A percentile compares a stretch with the other conserved stretches of the same genome.
Evolutionary conservation across 2,797 vertebrate genomes (phyloP).

Genomic region (Acanthurus leucopareius): DNA sequence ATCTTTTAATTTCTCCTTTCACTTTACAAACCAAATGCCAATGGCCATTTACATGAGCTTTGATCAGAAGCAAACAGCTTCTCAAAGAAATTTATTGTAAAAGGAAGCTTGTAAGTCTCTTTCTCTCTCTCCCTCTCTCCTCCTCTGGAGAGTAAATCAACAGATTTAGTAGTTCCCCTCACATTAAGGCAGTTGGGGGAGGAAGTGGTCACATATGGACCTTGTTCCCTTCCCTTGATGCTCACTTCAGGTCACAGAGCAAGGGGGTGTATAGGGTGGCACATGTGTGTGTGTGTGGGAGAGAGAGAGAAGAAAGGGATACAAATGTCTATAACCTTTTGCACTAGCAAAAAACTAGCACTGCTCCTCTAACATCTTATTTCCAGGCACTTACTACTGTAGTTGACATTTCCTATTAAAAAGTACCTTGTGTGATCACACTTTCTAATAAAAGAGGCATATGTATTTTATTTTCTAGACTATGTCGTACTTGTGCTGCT

Average conservation of each 20-base stretch:
- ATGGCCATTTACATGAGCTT: conserved; percentile 4
- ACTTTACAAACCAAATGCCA: conserved; percentile 8
- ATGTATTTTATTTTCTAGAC: neutral
- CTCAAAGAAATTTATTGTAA: conserved; percentile 27
- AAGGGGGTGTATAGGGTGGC: conserved; percentile 32
- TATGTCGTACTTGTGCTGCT: neutral
- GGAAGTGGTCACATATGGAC: conserved; percentile 82
- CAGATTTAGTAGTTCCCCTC: conserved; percentile 56
- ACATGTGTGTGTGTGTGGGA: conserved; percentile 26
- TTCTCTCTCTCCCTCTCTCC: conserved; percentile 11
- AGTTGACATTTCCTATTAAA: neutral
- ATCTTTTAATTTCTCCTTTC: neutral
- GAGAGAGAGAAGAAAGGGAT: neutral
- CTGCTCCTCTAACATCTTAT: conserved; percentile 13
- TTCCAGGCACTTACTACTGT: conserved; percentile 7
- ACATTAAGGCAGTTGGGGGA: conserved; percentile 53
- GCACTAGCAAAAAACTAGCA: conserved; percentile 10
- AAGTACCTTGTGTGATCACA: conserved; percentile 1
- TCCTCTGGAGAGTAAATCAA: conserved; percentile 57
- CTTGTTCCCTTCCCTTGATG: conserved; percentile 76
- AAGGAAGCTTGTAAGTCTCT: conserved; percentile 39
- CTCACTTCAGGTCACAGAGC: conserved; percentile 56
- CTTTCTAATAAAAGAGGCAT: neutral
- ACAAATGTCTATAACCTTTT: conserved; percentile 24
- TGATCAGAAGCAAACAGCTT: conserved; percentile 14